Evolutionary conservation across 1,140 invertebrate genomes (phyloP), one percentile per base, ranked within the genome.

Genomic region (Drosophila orena): DNA sequence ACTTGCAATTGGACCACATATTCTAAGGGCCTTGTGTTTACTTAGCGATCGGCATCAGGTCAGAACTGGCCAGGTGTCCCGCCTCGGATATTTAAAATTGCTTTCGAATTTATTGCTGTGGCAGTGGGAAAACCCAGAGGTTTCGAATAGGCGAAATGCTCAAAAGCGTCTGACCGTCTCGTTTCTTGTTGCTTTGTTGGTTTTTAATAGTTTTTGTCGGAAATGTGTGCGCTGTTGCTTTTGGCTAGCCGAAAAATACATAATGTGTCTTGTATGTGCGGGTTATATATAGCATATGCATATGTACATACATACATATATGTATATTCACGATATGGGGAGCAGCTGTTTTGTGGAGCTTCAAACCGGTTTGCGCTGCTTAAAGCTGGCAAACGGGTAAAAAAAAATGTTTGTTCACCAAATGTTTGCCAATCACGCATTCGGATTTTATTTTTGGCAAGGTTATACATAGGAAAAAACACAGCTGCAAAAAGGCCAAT

Each of bases 401-500:
- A 60, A 52, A 35, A 59, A 57, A 59, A 69, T 77, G 74, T 77
- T 77, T 77, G 74, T 69, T 77, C 62, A 59, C 74, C 58, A 74
- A 75, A 74, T 74, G 71, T 77, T 76, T 76, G 72, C 61, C 60
- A 70, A 52, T 71, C 65, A 71, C 68, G 68, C 69, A 40, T 47
- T 57, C 55, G 65, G 43, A 42, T 56, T 71, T 59, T 88, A 88
- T 88, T 88, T 89, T 83, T 69, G 68, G 79, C 83, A 88, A 88
- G 83, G 84, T 89, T 88, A 83, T 69, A 74, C 46, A 70, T 64
- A 42, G 50, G 38, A 30, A 40, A 35, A 56, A 49, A 49, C 44
- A 10, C 10, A 73, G 42, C 27, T 34, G 40, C 50, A 15, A 54
- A 53, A 27, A 54, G 37, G 44, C 59, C 37, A 68, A 68, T 49